Percentiles rank a stretch among this genome's conserved stretches.
These are phyloP conservation scores for Cladorhizidae sp. DNA, from an alignment of 37 sponge, comb jelly and placozoan genomes.

Conservation along the genomic window DNA sequence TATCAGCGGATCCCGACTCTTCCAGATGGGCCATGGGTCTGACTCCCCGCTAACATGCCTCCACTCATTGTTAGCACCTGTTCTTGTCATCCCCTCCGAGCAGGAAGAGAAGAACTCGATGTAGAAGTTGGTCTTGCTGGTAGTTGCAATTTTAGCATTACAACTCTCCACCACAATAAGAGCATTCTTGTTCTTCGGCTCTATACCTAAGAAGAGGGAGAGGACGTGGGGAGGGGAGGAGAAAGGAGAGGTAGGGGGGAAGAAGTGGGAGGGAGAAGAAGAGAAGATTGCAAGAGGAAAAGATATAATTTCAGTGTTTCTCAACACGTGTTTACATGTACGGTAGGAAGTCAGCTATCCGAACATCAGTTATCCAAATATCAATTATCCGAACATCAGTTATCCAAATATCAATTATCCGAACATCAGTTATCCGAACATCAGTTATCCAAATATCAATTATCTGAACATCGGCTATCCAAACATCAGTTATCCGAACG, in stretches of 20 bases:
- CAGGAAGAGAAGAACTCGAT: constrained; percentile 75
- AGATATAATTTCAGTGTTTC: no score
- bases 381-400: no score
- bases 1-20: constrained; percentile 1
- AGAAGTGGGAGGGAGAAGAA: neutral
- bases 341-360: no score
- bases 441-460: no score
- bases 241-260: neutral
- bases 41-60: neutral
- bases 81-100: constrained; percentile 57
- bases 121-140: constrained; percentile 71
- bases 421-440: no score
- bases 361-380: no score
- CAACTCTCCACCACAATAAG: neutral
- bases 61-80: constrained; percentile 39
- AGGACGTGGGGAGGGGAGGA: neutral
- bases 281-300: neutral
- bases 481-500: no score
- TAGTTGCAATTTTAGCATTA: constrained; percentile 1
- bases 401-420: no score
- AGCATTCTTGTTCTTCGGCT: neutral
- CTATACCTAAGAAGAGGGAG: neutral
- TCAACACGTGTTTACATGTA: no score
- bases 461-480: no score
- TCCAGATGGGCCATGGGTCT: constrained; percentile 47